Percentiles rank a stretch among this genome's conserved stretches.
Conservation (phyloP, 2,113 vertebrate genomes). For the Opisthocomus hoazin region DNA sequence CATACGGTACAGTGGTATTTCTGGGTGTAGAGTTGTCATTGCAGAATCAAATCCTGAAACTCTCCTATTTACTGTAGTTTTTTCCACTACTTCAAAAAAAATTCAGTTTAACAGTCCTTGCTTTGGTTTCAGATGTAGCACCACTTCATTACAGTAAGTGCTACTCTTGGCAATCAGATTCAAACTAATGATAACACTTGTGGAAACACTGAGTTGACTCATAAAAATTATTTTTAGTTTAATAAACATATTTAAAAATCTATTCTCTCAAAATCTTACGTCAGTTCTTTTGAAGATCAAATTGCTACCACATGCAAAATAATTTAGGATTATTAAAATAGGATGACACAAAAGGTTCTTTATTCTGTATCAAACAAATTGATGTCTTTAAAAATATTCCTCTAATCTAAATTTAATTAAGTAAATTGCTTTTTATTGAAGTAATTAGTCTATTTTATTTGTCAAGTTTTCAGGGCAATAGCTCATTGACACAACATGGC, state of each 20-base stretch:
- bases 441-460: neutral
- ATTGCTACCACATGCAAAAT: neutral
- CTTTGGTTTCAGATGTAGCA: neutral
- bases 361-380: neutral
- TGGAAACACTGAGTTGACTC: neutral
- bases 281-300: neutral
- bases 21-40: neutral
- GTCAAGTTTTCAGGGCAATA: neutral
- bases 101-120: neutral
- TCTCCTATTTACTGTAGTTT: neutral
- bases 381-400: neutral
- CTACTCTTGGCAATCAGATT: neutral
- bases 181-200: neutral
- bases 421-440: neutral
- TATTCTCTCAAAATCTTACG: neutral
- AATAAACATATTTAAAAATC: neutral
- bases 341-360: neutral
- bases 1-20: constrained; percentile 79
- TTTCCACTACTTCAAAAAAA: too few species aligned
- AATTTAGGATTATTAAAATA: too few species aligned
- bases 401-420: neutral
- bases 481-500: neutral
- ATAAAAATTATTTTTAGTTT: neutral
- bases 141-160: neutral
- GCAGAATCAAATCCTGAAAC: neutral